Evolutionary conservation across 1,140 invertebrate genomes (phyloP), one percentile per base, ranked within the genome.

Genomic region (Drosophila tani): DNA sequence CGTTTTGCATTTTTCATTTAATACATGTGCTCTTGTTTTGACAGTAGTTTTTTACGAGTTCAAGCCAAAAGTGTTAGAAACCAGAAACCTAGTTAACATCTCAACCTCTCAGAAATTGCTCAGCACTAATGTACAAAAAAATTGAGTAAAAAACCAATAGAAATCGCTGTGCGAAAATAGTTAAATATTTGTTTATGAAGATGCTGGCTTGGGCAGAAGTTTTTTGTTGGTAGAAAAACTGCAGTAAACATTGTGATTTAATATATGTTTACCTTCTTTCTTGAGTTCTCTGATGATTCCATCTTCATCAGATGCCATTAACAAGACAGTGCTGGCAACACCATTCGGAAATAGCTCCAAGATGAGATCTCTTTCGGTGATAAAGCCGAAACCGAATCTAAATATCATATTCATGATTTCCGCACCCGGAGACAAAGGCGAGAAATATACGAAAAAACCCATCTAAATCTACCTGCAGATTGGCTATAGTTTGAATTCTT

Each of bases 391-490:
- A 40, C 19, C 64, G 49, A 67, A 69, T 50, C 66, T 32, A 67
- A 47, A 71, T 71, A 46, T 46, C 5, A 46, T 60, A 60, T 50
- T 73, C 43, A 73, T 73, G 66, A 73, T 71, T 73, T 73, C 69
- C 69, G 69, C 41, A 67, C 66, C 63, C 27, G 27, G 32, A 69
- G 63, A 69, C 66, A 69, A 69, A 69, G 21, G 46, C 32, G 32
- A 38, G 17, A 27, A 32, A 62, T 65, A 43, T 15, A 27, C 38
- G 5, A 46, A 47, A 55, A 47, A 45, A 38, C 24, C 14, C 58
- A 32, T 32, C 17, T 6, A 17, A 58, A 50, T 35, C 32, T 57
- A 55, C 29, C 49, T 32, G 19, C 21, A 41, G 19, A 56, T 27
- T 11, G n/a, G 12, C 32, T 40, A 21, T 47, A 3, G n/a, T 24